A percentile compares a stretch with the other conserved stretches of the same genome.
Conservation (phyloP, 1,140 invertebrate genomes). For the Drosophila truncata region DNA sequence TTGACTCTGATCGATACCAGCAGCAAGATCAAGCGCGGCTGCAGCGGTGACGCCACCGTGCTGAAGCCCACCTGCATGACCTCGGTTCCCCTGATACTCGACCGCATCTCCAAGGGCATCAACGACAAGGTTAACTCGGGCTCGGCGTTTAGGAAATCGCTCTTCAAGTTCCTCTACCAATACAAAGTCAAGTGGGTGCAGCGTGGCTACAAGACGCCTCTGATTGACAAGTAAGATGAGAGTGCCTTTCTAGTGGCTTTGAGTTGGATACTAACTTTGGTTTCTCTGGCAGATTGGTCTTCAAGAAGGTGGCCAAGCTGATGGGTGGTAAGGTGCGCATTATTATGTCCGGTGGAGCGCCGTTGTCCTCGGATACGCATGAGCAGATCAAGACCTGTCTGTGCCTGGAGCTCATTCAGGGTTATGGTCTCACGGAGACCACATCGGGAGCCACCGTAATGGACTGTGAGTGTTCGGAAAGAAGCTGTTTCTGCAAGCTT, state of each 20-base stretch:
- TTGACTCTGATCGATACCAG: slow-evolving; percentile 97
- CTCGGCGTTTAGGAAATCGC: slow-evolving; percentile 90
- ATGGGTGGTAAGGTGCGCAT: slow-evolving; percentile 95
- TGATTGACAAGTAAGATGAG: slow-evolving; percentile 89
- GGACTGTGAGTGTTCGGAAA: slow-evolving; percentile 88
- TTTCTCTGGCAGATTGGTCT: slow-evolving; percentile 87
- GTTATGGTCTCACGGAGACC: slow-evolving; percentile 99
- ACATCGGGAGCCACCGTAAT: slow-evolving; percentile 96
- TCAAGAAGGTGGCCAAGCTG: slow-evolving; percentile 91
- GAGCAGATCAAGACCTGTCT: slow-evolving; percentile 97
- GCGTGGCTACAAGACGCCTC: slow-evolving; percentile 93
- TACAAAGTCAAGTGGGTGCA: slow-evolving; percentile 95
- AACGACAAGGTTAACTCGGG: slow-evolving; percentile 95
- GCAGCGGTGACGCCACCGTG: slow-evolving; percentile 95
- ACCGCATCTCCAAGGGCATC: slow-evolving; percentile 97
- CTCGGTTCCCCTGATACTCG: slow-evolving; percentile 97
- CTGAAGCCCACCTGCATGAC: slow-evolving; percentile 97
- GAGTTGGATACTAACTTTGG: not conserved
- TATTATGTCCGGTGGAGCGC: slow-evolving; percentile 97
- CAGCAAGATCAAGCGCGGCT: slow-evolving; percentile 97
- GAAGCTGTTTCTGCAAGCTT: not conserved
- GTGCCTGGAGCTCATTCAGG: slow-evolving; percentile 95
- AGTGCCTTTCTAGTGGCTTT: not conserved
- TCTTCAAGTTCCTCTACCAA: slow-evolving; percentile 96
- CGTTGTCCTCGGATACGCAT: slow-evolving; percentile 97